Percentiles rank a stretch among this genome's conserved stretches.
These are phyloP conservation scores for Antheraea pernyi DNA, from an alignment of 1,140 invertebrate genomes.

Conservation along the genomic window DNA sequence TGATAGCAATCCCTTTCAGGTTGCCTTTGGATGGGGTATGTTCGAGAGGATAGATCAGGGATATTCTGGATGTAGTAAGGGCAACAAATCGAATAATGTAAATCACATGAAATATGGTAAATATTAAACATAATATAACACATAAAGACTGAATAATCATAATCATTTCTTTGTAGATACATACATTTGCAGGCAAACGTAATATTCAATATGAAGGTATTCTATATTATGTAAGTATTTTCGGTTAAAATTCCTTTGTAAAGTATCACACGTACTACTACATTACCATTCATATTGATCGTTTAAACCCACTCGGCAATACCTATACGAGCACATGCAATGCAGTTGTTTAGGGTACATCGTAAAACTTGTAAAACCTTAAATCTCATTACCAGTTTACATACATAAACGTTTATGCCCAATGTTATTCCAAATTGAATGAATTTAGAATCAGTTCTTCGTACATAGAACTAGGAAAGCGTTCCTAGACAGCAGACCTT, in stretches of 20 bases:
- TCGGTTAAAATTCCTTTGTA: background rate
- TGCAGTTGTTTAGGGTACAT: background rate
- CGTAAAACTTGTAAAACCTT: constrained; percentile 24
- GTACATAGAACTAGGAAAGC: background rate
- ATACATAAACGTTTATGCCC: background rate
- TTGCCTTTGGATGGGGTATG: too few species aligned
- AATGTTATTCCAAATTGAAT: background rate
- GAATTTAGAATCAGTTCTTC: background rate
- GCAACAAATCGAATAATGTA: too few species aligned
- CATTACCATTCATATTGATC: constrained; percentile 9
- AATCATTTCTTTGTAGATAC: too few species aligned
- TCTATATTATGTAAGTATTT: background rate
- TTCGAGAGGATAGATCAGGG: too few species aligned
- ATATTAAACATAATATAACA: too few species aligned
- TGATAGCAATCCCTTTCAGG: too few species aligned
- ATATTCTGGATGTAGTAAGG: too few species aligned
- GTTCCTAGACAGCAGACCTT: too few species aligned
- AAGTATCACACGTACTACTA: background rate
- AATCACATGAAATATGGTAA: too few species aligned
- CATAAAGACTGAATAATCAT: too few species aligned
- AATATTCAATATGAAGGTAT: too few species aligned
- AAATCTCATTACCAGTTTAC: constrained; percentile 12
- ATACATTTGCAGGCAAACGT: too few species aligned
- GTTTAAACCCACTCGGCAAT: background rate
- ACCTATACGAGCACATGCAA: background rate